Base-by-base conservation (phyloP, 2,113 vertebrate genomes). In the Perca schrenkii region DNA sequence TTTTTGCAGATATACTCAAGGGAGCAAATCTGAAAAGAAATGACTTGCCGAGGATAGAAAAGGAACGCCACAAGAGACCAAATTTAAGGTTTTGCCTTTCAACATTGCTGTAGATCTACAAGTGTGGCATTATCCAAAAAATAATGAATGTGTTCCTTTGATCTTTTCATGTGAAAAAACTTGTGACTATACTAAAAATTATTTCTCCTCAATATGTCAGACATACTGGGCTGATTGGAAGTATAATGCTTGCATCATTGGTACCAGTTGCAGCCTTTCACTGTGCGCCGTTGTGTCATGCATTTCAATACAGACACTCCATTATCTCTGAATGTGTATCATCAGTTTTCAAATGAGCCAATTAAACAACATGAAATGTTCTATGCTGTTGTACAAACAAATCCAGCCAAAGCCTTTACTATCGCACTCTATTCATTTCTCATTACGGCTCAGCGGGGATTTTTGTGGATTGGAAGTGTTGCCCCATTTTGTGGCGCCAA, bases 341-440 rank as follows among this genome's bases (percentile, higher is more conserved):
- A 86, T 89, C 78, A 66, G 80, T 86, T 86, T 86, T 81, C 79
- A 90, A 90, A 90, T 89, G 74, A 91, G 87, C 84, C 84, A 90
- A 84, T 90, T 90, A 88, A 85, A 78, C 77, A 66, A 85, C 74
- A 74, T 76, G 77, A 79, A 81, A 75, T 84, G 47, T 73, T 63
- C 60, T 22, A 43, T 62, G 67, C 73, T 28, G 66, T 62, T 71
- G 73, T 64, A 80, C 34, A 77, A 80, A 87, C 79, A 82, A 79
- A 84, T 85, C 54, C 83, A 79, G 47, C 72, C 56, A 61, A 86
- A 87, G 83, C 81, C 72, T 43, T 72, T 4, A 2, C 57, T 63
- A 70, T 75, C 34, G 21, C 84, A 12, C 60, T 69, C 77, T 58
- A 53, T 80, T 87, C 76, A 54, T 69, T 76, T 82, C 85, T 88